These are phyloP conservation scores for Dolichotis patagonum DNA, from an alignment of 2,113 vertebrate genomes.

Conservation along the genomic window DNA sequence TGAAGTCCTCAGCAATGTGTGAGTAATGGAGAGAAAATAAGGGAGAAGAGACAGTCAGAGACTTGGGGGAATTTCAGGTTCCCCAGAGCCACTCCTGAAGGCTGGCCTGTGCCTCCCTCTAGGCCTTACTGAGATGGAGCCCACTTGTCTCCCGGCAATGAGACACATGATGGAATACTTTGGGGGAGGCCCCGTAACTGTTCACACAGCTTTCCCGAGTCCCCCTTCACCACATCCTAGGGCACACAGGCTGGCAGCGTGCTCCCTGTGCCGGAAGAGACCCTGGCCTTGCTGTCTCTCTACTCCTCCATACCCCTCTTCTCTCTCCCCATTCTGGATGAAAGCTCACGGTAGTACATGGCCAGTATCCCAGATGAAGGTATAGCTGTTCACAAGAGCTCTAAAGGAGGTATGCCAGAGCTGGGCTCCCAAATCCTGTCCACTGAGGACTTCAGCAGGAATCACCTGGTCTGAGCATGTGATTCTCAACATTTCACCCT, in stretches of 20 bases:
- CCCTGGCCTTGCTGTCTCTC: neutral
- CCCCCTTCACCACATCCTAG: neutral
- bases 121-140: neutral
- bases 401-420: neutral
- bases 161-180: neutral
- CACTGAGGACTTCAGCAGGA: neutral
- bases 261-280: neutral
- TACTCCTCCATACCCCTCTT: accelerated
- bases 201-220: neutral
- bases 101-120: neutral
- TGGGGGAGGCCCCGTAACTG: neutral
- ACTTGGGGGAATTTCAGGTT: neutral
- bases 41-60: neutral
- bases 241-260: neutral
- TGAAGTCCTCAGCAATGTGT: too few species aligned
- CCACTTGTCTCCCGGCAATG: neutral
- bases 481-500: neutral
- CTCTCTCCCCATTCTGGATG: neutral
- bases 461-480: too few species aligned
- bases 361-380: neutral
- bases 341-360: neutral
- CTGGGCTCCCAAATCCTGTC: neutral
- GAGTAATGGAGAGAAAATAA: neutral
- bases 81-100: neutral
- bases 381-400: neutral